phyloP scores from a whole-genome alignment of 1,140 invertebrate genomes.

The Phthorimaea operculella region DNA sequence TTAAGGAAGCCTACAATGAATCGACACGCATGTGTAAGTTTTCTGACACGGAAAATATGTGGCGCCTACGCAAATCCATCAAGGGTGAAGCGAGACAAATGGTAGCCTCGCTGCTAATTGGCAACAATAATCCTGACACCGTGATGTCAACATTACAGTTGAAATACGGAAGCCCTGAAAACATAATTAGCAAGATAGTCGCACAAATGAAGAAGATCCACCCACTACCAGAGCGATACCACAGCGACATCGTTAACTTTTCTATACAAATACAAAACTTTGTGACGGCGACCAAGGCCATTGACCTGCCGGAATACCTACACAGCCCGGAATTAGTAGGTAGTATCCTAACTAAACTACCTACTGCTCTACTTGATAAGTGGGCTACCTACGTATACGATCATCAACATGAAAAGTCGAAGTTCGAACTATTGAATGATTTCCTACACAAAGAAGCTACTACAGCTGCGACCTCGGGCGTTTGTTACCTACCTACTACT shows the following conservation, averaged over 20 bases:
- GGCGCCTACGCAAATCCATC: too few relatives aligned
- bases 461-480: neutral
- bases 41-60: too few relatives aligned
- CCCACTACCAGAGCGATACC: neutral
- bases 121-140: neutral
- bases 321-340: conserved; percentile 5
- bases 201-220: conserved; percentile 5
- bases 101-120: conserved; percentile 2
- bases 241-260: conserved; percentile 5
- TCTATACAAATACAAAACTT: conserved; percentile 10
- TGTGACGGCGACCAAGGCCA: neutral
- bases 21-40: too few relatives aligned
- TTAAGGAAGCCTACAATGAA: too few relatives aligned
- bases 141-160: conserved; percentile 6
- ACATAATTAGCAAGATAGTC: conserved; percentile 5
- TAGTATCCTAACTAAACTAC: conserved; percentile 2
- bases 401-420: neutral
- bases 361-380: neutral
- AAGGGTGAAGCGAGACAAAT: conserved; percentile 9
- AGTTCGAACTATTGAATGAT: conserved; percentile 5
- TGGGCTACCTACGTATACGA: conserved; percentile 4
- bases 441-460: conserved; percentile 12
- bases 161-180: conserved; percentile 8
- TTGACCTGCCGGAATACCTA: conserved; percentile 7
- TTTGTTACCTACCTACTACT: conserved; percentile 5